phyloP scores from a whole-genome alignment of 2,888 invertebrate species.

The Hypsopygia costalis region DNA sequence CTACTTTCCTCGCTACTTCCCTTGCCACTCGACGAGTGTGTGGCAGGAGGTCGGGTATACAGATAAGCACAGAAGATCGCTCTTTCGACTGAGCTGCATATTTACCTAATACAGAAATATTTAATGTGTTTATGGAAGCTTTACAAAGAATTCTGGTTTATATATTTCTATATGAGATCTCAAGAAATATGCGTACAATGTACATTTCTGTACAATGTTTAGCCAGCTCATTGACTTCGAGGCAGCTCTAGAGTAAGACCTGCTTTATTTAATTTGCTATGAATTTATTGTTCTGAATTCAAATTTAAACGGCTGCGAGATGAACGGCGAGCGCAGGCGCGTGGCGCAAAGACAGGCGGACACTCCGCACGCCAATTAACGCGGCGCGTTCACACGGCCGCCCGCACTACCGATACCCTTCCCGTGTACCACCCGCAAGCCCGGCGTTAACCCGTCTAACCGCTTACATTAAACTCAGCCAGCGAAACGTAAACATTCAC shows the following conservation, averaged over 20 bases:
- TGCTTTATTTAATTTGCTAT: conserved; percentile 24
- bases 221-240: no score
- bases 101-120: no score
- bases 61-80: no score
- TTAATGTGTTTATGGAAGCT: no score
- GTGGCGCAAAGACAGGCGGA: conserved; percentile 67
- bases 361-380: conserved; percentile 73
- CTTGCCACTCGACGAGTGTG: no score
- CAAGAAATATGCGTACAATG: no score
- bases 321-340: conserved; percentile 51
- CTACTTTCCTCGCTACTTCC: no score
- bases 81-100: no score
- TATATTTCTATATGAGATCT: no score
- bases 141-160: no score
- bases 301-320: conserved; percentile 49
- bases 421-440: conserved; percentile 40
- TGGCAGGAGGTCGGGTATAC: no score
- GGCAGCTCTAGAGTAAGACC: conserved; percentile 18
- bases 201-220: no score
- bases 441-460: conserved; percentile 40
- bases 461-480: conserved; percentile 23
- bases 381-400: conserved; percentile 68
- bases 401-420: conserved; percentile 38
- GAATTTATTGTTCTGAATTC: conserved; percentile 52
- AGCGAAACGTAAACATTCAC: conserved; percentile 46